Base-by-base conservation (phyloP, 2,888 invertebrate genomes). In the Cheilosia grossa region DNA sequence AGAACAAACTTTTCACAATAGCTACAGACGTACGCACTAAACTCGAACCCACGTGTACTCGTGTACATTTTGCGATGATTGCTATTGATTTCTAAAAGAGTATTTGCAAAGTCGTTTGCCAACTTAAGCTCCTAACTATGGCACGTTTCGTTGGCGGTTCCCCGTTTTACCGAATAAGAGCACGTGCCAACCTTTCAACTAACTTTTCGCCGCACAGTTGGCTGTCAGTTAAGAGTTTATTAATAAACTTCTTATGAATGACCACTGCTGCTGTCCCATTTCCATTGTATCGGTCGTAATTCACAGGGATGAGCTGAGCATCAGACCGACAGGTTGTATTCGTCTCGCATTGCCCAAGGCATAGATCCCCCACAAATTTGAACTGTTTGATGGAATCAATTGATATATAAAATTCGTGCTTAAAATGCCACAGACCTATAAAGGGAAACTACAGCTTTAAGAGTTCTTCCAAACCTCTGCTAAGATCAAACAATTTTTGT, bases 161-260 rank as follows among this genome's bases (percentile, higher is more conserved):
- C 2, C n/a, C 33, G 13, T 19, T 54, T 66, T 19, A 54, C 42
- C 13, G 40, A n/a, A 66, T 21, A 24, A 51, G 15, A 51, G 17
- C 40, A 66, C 42, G 66, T 66, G 13, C 66, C 27, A 15, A 19
- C 7, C n/a, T 51, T 51, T 37, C 10, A 10, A 47, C 19, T 30
- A 17, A 42, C 53, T 6, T 27, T n/a, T 42, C 27, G 27, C 13
- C 9, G 27, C 24, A n/a, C 51, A 40, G 10, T 24, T 15, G 51
- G 24, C 10, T 53, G 64, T 66, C 51, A 40, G 24, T 63, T 3
- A n/a, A 15, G 15, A 24, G 10, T 40, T 37, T 66, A 40, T 53
- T 53, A 40, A 53, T 66, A 66, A 66, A 42, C 47, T 24, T 53
- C 53, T 53, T 24, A 53, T 27, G 24, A 66, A 53, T 53, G 33